Evolutionary conservation across 2,888 invertebrate species (phyloP).

Genomic region (Oscheius sp.): DNA sequence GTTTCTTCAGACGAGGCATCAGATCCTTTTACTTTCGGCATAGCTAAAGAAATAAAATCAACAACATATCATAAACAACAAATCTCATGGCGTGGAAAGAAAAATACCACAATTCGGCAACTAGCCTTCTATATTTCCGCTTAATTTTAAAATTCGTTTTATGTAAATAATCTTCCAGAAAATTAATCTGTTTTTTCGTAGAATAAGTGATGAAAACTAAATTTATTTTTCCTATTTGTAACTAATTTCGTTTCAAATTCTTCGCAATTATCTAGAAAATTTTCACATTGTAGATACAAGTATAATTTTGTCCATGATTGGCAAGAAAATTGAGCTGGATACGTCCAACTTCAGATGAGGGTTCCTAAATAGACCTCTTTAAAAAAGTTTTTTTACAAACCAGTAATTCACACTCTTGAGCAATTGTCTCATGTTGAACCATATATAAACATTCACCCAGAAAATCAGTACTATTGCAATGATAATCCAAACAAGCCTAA

Average conservation of each 20-base stretch:
- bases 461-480: not conserved
- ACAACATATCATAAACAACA: not conserved
- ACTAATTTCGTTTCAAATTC: not conserved
- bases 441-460: not conserved
- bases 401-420: not conserved
- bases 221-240: too few species aligned
- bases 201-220: too few species aligned
- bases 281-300: conserved; percentile 27
- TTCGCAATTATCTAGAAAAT: conserved; percentile 7
- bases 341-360: not conserved
- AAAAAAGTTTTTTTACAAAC: not conserved
- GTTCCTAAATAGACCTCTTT: not conserved
- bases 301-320: conserved; percentile 27
- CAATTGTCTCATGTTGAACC: not conserved
- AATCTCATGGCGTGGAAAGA: too few species aligned
- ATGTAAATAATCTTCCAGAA: too few species aligned
- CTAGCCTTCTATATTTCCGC: too few species aligned
- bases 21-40: not conserved
- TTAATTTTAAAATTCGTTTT: too few species aligned
- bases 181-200: too few species aligned
- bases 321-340: conserved; percentile 16
- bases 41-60: conserved; percentile 1
- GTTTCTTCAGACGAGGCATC: conserved; percentile 11
- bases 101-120: too few species aligned
- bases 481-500: not conserved